Evolutionary conservation across 1,140 invertebrate genomes (phyloP).

Genomic region (Asobara japonica): DNA sequence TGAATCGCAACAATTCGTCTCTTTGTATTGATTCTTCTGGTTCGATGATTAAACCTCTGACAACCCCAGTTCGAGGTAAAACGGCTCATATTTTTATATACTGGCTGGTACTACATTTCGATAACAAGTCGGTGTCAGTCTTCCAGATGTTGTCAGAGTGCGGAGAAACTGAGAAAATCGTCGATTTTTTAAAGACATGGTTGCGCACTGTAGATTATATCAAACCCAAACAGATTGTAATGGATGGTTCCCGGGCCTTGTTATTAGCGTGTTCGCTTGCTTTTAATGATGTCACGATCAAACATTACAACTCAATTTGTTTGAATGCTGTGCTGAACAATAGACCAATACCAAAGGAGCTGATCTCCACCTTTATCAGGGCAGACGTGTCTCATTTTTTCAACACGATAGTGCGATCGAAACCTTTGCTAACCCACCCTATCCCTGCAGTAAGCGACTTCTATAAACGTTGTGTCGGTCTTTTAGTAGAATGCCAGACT

Average conservation of each 20-base stretch:
- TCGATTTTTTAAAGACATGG: conserved; percentile 19
- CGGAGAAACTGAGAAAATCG: conserved; percentile 12
- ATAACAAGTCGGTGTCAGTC: conserved; percentile 36
- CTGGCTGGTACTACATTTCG: conserved; percentile 29
- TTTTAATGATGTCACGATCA: conserved; percentile 19
- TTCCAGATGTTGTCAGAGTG: conserved; percentile 31
- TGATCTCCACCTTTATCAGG: not conserved
- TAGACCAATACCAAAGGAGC: not conserved
- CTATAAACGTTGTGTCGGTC: not conserved
- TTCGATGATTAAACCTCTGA: conserved; percentile 1
- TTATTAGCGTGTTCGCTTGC: not conserved
- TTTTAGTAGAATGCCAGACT: conserved; percentile 13
- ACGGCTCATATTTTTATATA: conserved; percentile 30
- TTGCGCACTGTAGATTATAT: not conserved
- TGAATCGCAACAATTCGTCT: not conserved
- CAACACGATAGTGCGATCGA: conserved; percentile 1
- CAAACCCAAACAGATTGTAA: conserved; percentile 15
- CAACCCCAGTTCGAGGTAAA: not conserved
- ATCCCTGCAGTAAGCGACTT: conserved; percentile 12
- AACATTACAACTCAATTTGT: not conserved
- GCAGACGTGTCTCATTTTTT: conserved; percentile 14
- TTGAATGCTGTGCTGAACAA: not conserved
- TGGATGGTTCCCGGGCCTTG: conserved; percentile 25
- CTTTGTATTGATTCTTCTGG: conserved; percentile 17
- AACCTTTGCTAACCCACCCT: not conserved